Base-by-base conservation (phyloP, 1,140 invertebrate genomes). In the Aphaenogaster ashmeadi region DNA sequence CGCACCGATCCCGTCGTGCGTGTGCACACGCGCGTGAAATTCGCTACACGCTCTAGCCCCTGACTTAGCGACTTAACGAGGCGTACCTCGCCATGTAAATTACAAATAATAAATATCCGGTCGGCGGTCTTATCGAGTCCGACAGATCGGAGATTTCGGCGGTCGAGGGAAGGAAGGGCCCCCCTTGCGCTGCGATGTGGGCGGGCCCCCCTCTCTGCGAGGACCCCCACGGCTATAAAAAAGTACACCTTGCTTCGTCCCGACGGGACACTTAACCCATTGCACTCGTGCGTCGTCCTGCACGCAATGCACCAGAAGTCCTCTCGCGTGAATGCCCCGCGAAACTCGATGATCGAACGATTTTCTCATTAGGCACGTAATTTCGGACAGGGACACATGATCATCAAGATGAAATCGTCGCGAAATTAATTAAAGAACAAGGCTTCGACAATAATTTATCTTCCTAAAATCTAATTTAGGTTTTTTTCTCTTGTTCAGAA, bases 51-150 rank as follows among this genome's bases (percentile, higher is more conserved):
- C 50, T 75, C 71, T 89, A 90, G 69, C 62, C 66, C 83, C 62
- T 36, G 85, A 86, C 47, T 79, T 79, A 72, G 33, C 11, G 33
- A 11, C 79, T 90, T 90, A 92, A 90, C 89, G 85, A 90, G 89
- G 85, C 88, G 77, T 87, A 91, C 88, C 89, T 91, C 89, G 79
- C 74, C 87, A 90, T 91, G 92, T 93, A 92, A 94, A 93, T 93
- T 94, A 94, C 93, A 91, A 94, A 94, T 93, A 93, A 93, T 94
- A 94, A 94, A 94, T 93, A 92, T 94, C 90, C 88, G 87, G 90
- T 77, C 80, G 69, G 89, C 54, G 60, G 87, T 81, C 93, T 94
- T 94, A 93, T 94, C 93, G 90, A 75, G 87, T 71, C 88, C 72
- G 89, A 91, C 88, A 84, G 90, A 93, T 94, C 93, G 91, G 89